Evolutionary conservation across 1,140 invertebrate species (phyloP).

Genomic region (Lordiphosa clarofinis): DNA sequence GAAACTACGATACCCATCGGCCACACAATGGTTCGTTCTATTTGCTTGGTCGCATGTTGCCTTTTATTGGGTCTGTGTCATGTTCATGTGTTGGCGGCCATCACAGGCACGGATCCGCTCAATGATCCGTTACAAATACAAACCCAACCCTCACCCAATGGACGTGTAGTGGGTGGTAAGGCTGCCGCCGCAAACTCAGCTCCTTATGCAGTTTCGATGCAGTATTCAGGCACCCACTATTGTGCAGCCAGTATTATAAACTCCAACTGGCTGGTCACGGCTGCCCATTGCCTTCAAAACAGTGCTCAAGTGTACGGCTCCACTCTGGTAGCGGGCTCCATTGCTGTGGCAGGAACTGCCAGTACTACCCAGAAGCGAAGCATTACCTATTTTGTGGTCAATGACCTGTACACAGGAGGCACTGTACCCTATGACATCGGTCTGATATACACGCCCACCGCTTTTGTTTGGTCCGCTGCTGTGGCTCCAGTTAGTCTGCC

Average conservation of each 20-base stretch:
- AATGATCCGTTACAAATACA: background rate
- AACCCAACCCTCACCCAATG: slow-evolving; percentile 23
- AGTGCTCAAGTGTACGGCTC: slow-evolving; percentile 55
- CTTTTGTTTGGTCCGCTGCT: slow-evolving; percentile 79
- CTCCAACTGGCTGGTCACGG: slow-evolving; percentile 81
- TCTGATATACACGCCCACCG: slow-evolving; percentile 80
- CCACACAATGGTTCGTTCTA: slow-evolving; percentile 20
- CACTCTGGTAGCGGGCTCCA: slow-evolving; percentile 61
- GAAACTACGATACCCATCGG: slow-evolving; percentile 49
- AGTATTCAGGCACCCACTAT: slow-evolving; percentile 77
- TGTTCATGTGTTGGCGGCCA: slow-evolving; percentile 30
- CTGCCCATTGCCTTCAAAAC: slow-evolving; percentile 71
- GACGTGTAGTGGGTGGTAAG: slow-evolving; percentile 71
- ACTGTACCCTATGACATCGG: slow-evolving; percentile 82
- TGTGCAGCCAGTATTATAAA: slow-evolving; percentile 82
- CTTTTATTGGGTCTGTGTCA: slow-evolving; percentile 20
- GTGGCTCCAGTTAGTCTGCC: slow-evolving; percentile 79
- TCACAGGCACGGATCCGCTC: slow-evolving; percentile 2
- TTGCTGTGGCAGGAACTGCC: slow-evolving; percentile 51
- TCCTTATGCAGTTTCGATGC: slow-evolving; percentile 77
- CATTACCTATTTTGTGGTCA: slow-evolving; percentile 55
- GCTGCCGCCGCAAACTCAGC: slow-evolving; percentile 58
- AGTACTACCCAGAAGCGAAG: slow-evolving; percentile 60
- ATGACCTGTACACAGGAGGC: slow-evolving; percentile 68
- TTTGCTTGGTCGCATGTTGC: slow-evolving; percentile 13